phyloP scores from a whole-genome alignment of 2,113 vertebrate species.

The Cervus canadensis region DNA sequence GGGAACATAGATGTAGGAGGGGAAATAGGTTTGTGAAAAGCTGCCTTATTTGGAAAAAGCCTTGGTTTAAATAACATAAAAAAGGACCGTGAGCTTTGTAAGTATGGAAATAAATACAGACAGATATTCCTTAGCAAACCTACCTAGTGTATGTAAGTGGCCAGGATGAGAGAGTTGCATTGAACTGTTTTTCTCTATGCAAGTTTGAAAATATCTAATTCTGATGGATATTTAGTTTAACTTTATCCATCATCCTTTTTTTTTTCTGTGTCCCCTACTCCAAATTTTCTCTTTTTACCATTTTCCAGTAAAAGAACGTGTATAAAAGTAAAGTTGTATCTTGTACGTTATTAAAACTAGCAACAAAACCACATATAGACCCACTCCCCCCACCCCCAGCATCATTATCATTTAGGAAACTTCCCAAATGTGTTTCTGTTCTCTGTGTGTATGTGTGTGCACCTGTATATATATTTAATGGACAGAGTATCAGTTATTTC shows the following conservation, averaged over 20 bases:
- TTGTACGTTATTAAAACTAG: neutral
- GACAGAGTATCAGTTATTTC: neutral
- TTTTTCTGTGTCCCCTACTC: neutral
- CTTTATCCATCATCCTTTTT: neutral
- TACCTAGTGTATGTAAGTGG: neutral
- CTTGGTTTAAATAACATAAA: constrained; percentile 23
- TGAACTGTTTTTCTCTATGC: fast-evolving
- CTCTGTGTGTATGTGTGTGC: neutral
- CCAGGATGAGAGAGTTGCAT: neutral
- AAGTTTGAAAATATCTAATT: neutral
- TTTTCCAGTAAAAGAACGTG: neutral
- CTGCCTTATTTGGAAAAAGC: constrained; percentile 51
- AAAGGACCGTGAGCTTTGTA: neutral
- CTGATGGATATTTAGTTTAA: neutral
- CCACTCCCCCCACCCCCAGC: neutral
- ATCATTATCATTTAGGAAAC: neutral
- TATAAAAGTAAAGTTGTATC: neutral
- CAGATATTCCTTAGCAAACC: neutral
- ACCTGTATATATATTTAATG: neutral
- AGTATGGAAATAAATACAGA: constrained; percentile 26
- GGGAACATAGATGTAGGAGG: constrained; percentile 47
- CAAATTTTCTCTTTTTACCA: neutral
- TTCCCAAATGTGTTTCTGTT: neutral
- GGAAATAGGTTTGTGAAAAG: constrained; percentile 52
- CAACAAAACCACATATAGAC: neutral